Conservation (phyloP, 2,888 invertebrate genomes). For the Crioceris asparagi region DNA sequence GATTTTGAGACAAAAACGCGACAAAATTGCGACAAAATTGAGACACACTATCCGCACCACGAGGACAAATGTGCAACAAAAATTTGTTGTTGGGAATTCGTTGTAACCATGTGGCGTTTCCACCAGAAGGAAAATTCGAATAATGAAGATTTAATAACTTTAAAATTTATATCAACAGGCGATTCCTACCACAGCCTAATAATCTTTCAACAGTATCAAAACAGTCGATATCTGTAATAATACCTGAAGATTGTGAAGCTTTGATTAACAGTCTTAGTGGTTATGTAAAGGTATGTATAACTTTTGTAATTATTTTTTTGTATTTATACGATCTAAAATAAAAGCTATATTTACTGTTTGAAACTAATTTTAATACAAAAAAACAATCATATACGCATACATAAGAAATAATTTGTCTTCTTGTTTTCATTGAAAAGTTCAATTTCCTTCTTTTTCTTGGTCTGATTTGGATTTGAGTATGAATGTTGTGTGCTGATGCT, state of each 20-base stretch:
- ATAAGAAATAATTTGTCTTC: constrained; percentile 8
- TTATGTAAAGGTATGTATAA: constrained; percentile 5
- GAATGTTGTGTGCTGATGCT: no score
- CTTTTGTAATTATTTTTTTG: constrained; percentile 6
- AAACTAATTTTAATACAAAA: constrained; percentile 4
- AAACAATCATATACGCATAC: constrained; percentile 4
- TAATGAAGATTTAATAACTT: no score
- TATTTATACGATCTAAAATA: constrained; percentile 5
- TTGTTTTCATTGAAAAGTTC: constrained; percentile 6
- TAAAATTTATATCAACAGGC: constrained; percentile 2
- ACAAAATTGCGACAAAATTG: no score
- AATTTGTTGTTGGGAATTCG: no score
- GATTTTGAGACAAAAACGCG: no score
- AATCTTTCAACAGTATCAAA: constrained; percentile 1
- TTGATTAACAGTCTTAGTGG: no score
- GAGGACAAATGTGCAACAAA: no score
- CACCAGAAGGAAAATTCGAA: no score
- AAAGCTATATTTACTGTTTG: constrained; percentile 5
- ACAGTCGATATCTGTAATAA: constrained; percentile 1
- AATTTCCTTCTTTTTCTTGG: constrained; percentile 1
- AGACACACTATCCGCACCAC: no score
- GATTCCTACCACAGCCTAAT: constrained; percentile 5
- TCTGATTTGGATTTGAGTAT: no score
- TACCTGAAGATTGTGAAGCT: no score
- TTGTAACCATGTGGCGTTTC: no score